Evolutionary conservation across 2,797 vertebrate species (phyloP).

Genomic region (Alexandromys oeconomus): DNA sequence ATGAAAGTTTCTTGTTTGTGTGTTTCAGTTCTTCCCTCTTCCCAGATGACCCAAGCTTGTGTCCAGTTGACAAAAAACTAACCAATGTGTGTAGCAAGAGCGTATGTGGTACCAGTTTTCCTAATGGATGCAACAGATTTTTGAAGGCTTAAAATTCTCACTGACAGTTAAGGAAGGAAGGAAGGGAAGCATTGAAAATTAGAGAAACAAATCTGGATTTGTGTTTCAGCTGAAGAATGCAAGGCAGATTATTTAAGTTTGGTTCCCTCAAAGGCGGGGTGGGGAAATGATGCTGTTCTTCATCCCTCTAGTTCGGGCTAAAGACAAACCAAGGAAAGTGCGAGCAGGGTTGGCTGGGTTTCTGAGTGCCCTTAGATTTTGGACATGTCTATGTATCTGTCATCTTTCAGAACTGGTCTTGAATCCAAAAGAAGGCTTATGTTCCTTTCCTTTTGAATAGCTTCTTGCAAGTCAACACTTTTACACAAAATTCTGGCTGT

Average conservation of each 20-base stretch:
- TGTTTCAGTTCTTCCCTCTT: background rate
- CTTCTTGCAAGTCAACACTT: background rate
- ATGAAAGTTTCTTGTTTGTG: background rate
- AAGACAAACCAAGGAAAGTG: background rate
- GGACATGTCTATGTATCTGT: background rate
- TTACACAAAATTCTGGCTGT: background rate
- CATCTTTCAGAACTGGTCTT: background rate
- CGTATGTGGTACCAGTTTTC: background rate
- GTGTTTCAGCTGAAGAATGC: background rate
- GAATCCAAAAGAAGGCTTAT: background rate
- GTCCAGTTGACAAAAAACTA: background rate
- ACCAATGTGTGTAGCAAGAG: background rate
- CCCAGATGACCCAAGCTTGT: background rate
- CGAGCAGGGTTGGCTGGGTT: background rate
- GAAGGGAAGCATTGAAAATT: background rate
- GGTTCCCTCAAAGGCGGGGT: background rate
- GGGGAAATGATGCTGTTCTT: background rate
- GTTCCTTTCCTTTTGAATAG: conserved; percentile 9
- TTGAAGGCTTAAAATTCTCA: background rate
- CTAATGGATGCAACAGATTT: background rate
- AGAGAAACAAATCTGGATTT: background rate
- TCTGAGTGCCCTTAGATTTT: background rate
- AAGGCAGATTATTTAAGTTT: background rate
- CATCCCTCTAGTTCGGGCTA: background rate
- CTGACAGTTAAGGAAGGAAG: background rate